phyloP scores from a whole-genome alignment of 2,797 vertebrate species.

The Melanotaenia boesemani region DNA sequence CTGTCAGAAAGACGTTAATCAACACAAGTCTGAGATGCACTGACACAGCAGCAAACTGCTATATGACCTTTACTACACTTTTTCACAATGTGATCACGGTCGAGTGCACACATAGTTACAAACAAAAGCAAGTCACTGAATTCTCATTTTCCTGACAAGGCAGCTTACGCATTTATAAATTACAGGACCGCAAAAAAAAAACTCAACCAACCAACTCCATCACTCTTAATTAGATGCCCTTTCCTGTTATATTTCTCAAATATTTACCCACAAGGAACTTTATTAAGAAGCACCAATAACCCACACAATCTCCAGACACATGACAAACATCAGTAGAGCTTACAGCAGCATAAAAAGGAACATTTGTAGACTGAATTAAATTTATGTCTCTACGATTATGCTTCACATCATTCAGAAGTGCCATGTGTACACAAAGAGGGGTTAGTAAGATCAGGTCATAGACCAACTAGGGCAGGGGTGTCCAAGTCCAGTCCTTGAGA shows the following conservation, averaged over 20 bases:
- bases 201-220: conserved; percentile 3
- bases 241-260: conserved; percentile 10
- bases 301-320: background rate
- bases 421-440: background rate
- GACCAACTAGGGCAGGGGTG: background rate
- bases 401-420: background rate
- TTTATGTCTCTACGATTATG: background rate
- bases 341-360: background rate
- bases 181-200: conserved; percentile 11
- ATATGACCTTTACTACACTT: conserved; percentile 15
- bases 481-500: no score
- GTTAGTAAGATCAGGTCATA: background rate
- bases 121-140: conserved; percentile 20
- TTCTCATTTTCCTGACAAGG: conserved; percentile 48
- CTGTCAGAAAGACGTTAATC: conserved; percentile 45
- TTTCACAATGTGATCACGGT: conserved; percentile 5
- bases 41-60: conserved; percentile 14
- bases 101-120: conserved; percentile 12
- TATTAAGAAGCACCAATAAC: background rate
- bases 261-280: background rate
- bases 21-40: conserved; percentile 31
- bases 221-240: conserved; percentile 20
- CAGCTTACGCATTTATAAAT: conserved; percentile 51
- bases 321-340: background rate
- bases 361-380: background rate